Base-by-base conservation (phyloP, 2,113 vertebrate genomes). In the Chunga burmeisteri region DNA sequence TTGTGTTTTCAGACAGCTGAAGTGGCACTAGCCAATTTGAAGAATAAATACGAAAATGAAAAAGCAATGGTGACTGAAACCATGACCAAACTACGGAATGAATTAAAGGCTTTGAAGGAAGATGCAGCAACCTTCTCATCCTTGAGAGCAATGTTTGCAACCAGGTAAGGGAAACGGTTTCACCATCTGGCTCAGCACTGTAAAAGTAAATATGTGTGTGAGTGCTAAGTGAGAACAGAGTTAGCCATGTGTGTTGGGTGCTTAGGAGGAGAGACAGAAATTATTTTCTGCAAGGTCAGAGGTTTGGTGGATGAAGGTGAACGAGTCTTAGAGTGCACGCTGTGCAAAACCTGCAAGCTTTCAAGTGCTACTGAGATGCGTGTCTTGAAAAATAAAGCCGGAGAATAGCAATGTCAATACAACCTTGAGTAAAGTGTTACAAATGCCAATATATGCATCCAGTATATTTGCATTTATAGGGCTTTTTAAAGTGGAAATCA, bases 11-110 rank as follows among this genome's bases (percentile, higher is more conserved):
- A 99, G 99, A 99, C 99, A 46, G 99, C 99, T 59, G 99, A 99
- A 97, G 99, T 98, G 90, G 99, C 99, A 3, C 96, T 99, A 82
- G 99, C 99, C 36, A 99, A 99, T 96, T 97, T 99, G 98, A 99
- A 99, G 98, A 99, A 99, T 97, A 99, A 99, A 90, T 99, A 99
- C 0, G 99, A 99, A 97, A 99, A 99, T 46, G 99, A 99, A 95
- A 99, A 99, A 92, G 93, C 98, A 4, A 99, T 99, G 98, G 99
- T 99, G 97, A 99, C 99, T 2, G 99, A 99, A 97, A 99, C 99
- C 16, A 99, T 99, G 99, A 99, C 99, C 93, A 99, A 99, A 96
- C 98, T 99, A 47, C 98, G 99, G 88, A 99, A 99, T 17, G 99
- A 99, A 91, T 97, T 99, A 72, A 99, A 99, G 98, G 99, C 99